Conservation (phyloP, 2,888 invertebrate species). For the Agapostemon virescens region DNA sequence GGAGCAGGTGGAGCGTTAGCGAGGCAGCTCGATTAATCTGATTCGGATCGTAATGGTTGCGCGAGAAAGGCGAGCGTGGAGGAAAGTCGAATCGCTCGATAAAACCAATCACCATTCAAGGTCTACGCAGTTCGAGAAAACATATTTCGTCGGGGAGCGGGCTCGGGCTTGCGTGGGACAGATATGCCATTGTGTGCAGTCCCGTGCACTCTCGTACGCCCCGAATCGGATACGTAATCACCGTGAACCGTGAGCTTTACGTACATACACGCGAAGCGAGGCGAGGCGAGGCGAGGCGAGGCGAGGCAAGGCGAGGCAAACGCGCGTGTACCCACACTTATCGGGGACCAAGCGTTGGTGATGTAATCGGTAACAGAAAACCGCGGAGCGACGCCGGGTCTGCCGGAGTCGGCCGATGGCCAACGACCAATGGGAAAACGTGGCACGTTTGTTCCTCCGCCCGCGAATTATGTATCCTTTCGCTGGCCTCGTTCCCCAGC, state of each 20-base stretch:
- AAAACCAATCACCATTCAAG: slow-evolving; percentile 60
- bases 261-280: not conserved
- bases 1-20: not conserved
- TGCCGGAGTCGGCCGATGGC: slow-evolving; percentile 65
- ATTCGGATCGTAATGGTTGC: not conserved
- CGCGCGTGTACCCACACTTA: slow-evolving; percentile 13
- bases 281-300: not conserved
- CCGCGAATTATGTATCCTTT: slow-evolving; percentile 36
- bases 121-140: slow-evolving; percentile 33
- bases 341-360: slow-evolving; percentile 40
- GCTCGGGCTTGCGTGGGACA: not conserved
- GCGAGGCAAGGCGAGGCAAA: not conserved
- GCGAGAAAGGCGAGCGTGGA: slow-evolving; percentile 12
- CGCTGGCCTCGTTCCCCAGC: slow-evolving; percentile 50
- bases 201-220: not conserved
- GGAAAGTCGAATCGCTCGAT: slow-evolving; percentile 34
- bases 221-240: slow-evolving; percentile 46
- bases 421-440: slow-evolving; percentile 59
- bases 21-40: not conserved
- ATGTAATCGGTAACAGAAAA: slow-evolving; percentile 59
- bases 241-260: slow-evolving; percentile 25
- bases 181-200: slow-evolving; percentile 8
- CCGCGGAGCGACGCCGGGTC: slow-evolving; percentile 69
- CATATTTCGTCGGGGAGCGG: slow-evolving; percentile 34
- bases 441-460: slow-evolving; percentile 31